Conservation (phyloP, 2,888 invertebrate species). For the Ormyrus thymus region DNA sequence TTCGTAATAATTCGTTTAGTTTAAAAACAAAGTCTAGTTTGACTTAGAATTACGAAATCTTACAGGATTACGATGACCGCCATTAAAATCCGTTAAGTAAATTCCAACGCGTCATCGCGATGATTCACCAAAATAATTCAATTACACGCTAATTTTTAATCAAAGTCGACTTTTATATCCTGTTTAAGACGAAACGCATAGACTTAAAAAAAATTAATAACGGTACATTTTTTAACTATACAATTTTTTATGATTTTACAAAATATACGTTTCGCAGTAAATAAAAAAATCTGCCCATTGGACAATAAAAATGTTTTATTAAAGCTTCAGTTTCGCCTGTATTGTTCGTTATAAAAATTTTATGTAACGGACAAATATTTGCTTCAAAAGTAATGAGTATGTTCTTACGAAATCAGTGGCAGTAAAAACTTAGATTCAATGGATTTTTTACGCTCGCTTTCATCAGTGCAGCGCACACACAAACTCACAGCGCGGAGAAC, state of each 20-base stretch:
- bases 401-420: too few species aligned
- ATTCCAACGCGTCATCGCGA: slow-evolving; percentile 32
- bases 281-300: neutral
- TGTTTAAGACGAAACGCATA: neutral
- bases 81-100: slow-evolving; percentile 8
- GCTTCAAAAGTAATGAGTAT: too few species aligned
- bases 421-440: neutral
- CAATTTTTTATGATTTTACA: neutral
- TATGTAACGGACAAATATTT: too few species aligned
- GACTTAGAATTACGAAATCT: neutral
- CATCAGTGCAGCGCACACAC: neutral
- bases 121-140: slow-evolving; percentile 23
- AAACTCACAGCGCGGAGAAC: neutral
- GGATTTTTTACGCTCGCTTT: neutral
- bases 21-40: neutral
- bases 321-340: neutral
- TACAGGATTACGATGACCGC: neutral
- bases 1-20: too few species aligned
- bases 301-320: neutral
- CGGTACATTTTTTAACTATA: too few species aligned
- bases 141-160: neutral
- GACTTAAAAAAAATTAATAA: neutral
- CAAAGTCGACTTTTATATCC: neutral
- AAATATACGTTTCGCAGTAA: neutral
- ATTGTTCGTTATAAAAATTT: neutral